phyloP scores from a whole-genome alignment of 2,113 vertebrate species.

The Orcinus orca region DNA sequence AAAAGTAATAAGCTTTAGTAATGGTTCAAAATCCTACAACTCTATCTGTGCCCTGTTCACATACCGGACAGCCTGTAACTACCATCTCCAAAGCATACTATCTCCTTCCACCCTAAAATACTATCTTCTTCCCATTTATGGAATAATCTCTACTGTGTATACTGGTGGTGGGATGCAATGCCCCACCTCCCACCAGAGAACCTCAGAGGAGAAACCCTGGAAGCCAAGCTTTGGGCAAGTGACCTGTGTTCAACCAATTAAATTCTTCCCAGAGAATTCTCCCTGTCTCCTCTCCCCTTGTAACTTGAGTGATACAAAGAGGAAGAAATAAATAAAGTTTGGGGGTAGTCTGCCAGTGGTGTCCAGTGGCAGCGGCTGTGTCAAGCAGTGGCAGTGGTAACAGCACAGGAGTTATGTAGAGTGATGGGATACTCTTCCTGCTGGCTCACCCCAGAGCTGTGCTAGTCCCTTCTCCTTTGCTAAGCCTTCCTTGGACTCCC shows the following conservation, averaged over 20 bases:
- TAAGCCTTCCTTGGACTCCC: background rate
- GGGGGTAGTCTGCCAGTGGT: background rate
- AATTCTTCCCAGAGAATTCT: background rate
- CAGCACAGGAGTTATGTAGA: background rate
- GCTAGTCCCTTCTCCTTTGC: background rate
- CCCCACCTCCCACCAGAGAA: background rate
- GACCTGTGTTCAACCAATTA: background rate
- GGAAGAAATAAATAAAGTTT: background rate
- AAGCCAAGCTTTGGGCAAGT: background rate
- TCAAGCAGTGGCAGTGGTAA: background rate
- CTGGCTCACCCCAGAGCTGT: background rate
- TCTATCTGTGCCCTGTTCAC: background rate
- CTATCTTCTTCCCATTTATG: background rate
- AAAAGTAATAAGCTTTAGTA: background rate
- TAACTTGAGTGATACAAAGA: background rate
- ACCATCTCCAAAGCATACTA: background rate
- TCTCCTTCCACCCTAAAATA: background rate
- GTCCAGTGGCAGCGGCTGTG: too few relatives aligned
- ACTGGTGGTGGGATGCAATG: background rate
- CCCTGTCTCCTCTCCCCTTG: background rate
- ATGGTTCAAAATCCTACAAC: background rate
- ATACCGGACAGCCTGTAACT: too few relatives aligned
- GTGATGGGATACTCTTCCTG: rapidly evolving
- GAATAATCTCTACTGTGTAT: background rate
- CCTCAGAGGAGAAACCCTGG: background rate